phyloP scores from a whole-genome alignment of 1,140 invertebrate genomes.

The Pristionchus pacificus region DNA sequence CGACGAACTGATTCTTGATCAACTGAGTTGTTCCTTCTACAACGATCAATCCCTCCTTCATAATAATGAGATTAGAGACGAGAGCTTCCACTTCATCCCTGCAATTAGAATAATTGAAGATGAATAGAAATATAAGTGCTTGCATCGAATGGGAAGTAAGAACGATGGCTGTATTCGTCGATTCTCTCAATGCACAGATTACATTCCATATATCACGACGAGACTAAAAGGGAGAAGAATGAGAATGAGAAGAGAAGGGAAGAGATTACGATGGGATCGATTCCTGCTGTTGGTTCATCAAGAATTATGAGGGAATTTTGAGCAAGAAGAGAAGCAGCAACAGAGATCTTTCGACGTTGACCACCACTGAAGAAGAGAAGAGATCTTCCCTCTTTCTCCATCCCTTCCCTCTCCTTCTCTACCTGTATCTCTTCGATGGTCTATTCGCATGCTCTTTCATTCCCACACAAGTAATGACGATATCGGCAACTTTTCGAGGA shows the following conservation, averaged over 20 bases:
- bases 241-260: too few relatives aligned
- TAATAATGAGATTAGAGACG: conserved; percentile 41
- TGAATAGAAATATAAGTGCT: too few relatives aligned
- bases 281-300: conserved; percentile 65
- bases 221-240: conserved; percentile 45
- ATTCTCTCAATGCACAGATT: conserved; percentile 36
- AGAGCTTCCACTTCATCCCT: conserved; percentile 52
- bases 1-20: too few relatives aligned
- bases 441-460: conserved; percentile 26
- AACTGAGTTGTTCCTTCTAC: conserved; percentile 28
- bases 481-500: background rate
- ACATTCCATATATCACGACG: conserved; percentile 63
- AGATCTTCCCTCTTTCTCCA: background rate
- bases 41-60: conserved; percentile 57
- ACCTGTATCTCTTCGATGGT: conserved; percentile 37
- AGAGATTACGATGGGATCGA: conserved; percentile 61
- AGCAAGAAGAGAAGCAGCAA: conserved; percentile 62
- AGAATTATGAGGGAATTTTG: conserved; percentile 60
- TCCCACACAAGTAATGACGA: conserved; percentile 24
- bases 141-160: conserved; percentile 56
- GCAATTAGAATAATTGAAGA: too few relatives aligned
- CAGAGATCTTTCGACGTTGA: conserved; percentile 60
- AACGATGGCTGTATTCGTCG: conserved; percentile 23
- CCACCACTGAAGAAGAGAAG: conserved; percentile 58
- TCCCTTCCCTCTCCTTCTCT: background rate